phyloP scores from a whole-genome alignment of 2,797 vertebrate genomes.

The Sebastes vulpes region DNA sequence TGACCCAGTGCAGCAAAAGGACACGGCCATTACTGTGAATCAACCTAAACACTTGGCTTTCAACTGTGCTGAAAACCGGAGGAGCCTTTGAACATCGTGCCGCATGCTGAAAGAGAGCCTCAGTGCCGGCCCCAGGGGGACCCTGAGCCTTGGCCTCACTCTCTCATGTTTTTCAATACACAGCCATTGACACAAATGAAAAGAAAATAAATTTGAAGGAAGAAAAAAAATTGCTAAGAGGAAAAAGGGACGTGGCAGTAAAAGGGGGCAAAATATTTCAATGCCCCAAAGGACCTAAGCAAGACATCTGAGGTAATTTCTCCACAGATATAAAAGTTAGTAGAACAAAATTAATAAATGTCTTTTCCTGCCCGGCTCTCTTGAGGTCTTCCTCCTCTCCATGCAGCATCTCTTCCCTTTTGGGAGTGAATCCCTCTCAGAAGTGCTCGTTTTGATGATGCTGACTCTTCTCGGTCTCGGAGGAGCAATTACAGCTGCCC shows the following conservation, averaged over 20 bases:
- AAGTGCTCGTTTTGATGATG: slow-evolving; percentile 73
- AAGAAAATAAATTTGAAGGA: slow-evolving; percentile 57
- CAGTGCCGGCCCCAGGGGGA: slow-evolving; percentile 52
- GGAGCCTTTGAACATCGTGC: slow-evolving; percentile 70
- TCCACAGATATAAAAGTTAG: slow-evolving; percentile 68
- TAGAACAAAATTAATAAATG: slow-evolving; percentile 75
- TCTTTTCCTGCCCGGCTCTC: slow-evolving; percentile 35
- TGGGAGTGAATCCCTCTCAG: slow-evolving; percentile 62
- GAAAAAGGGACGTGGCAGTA: slow-evolving; percentile 37
- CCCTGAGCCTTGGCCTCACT: slow-evolving; percentile 34
- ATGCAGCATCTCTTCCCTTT: slow-evolving; percentile 43
- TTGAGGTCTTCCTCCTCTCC: slow-evolving; percentile 7
- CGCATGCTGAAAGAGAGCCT: slow-evolving; percentile 53
- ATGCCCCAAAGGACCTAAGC: slow-evolving; percentile 45
- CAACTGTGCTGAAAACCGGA: slow-evolving; percentile 54
- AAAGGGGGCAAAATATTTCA: slow-evolving; percentile 46
- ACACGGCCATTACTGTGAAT: slow-evolving; percentile 60
- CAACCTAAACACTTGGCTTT: slow-evolving; percentile 69
- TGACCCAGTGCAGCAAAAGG: slow-evolving; percentile 47
- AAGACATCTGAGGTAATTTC: slow-evolving; percentile 71
- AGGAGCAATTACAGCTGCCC: slow-evolving; percentile 82
- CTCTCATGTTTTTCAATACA: slow-evolving; percentile 78
- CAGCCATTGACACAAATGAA: slow-evolving; percentile 67
- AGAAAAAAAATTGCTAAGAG: slow-evolving; percentile 31
- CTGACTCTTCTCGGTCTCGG: slow-evolving; percentile 75